Evolutionary conservation across 2,113 vertebrate genomes (phyloP).

Genomic region (Pteruthius melanotis): DNA sequence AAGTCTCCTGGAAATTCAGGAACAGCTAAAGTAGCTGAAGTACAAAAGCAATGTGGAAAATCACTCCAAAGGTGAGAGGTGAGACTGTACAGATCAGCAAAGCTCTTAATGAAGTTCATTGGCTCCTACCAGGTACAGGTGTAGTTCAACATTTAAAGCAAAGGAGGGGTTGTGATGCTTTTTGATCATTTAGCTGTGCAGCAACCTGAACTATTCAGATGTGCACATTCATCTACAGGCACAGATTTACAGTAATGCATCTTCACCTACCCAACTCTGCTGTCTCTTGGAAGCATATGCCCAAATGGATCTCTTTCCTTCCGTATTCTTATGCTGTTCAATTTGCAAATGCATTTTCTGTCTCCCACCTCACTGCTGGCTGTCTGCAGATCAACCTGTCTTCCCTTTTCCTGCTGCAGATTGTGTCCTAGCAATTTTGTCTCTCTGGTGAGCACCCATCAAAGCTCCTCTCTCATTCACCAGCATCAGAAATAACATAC

Average conservation of each 20-base stretch:
- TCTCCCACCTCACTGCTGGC: not conserved
- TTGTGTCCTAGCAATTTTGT: not conserved
- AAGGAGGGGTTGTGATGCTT: not conserved
- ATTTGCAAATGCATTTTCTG: not conserved
- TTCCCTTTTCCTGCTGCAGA: not conserved
- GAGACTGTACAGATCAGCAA: not conserved
- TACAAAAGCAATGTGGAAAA: not conserved
- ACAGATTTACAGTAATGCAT: not conserved
- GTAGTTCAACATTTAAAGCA: not conserved
- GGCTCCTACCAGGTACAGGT: not conserved
- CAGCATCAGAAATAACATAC: not conserved
- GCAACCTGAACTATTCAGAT: not conserved
- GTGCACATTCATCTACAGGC: not conserved
- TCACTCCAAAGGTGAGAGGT: not conserved
- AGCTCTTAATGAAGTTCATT: not conserved
- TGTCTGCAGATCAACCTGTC: not conserved
- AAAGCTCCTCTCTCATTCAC: not conserved
- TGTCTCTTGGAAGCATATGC: not conserved
- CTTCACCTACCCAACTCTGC: not conserved
- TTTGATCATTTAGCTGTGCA: not conserved
- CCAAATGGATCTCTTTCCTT: not conserved
- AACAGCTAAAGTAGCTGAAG: not conserved
- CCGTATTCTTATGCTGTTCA: not conserved
- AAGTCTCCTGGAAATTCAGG: not conserved
- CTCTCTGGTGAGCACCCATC: not conserved